phyloP scores from a whole-genome alignment of 2,888 invertebrate species.

The Crematogaster levior region DNA sequence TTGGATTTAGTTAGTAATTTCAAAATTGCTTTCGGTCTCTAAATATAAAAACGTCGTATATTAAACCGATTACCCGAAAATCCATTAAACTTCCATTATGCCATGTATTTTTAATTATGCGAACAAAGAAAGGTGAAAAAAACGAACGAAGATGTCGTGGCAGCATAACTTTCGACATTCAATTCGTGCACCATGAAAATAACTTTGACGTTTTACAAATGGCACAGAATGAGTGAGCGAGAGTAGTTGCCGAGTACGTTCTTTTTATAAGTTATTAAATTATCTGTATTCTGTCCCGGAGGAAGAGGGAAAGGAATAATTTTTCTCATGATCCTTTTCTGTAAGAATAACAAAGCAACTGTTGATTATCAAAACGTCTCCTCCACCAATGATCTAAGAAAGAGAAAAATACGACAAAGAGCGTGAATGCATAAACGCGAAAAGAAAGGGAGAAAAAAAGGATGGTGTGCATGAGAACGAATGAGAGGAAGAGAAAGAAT shows the following conservation, averaged over 20 bases:
- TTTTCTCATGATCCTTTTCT: constrained; percentile 23
- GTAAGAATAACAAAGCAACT: constrained; percentile 17
- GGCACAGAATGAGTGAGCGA: neutral
- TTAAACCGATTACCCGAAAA: constrained; percentile 51
- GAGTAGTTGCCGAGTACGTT: constrained; percentile 38
- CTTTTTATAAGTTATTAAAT: constrained; percentile 40
- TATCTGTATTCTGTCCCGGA: neutral
- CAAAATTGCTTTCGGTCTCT: neutral
- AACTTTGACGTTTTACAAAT: constrained; percentile 11
- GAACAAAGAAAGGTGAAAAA: constrained; percentile 17
- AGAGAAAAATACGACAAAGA: constrained; percentile 37
- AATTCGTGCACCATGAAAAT: constrained; percentile 25
- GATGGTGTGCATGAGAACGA: too few species aligned
- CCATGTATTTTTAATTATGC: constrained; percentile 29
- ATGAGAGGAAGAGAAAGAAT: neutral
- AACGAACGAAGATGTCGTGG: constrained; percentile 6
- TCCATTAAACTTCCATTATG: constrained; percentile 74
- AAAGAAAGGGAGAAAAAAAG: neutral
- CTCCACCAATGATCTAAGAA: constrained; percentile 30
- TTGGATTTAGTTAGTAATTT: neutral
- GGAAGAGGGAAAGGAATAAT: constrained; percentile 16
- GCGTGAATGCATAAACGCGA: constrained; percentile 2
- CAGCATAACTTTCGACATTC: constrained; percentile 24
- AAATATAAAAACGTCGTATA: neutral
- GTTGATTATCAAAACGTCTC: constrained; percentile 8